Evolutionary conservation across 2,113 vertebrate species (phyloP).

Genomic region (Phrynosoma blainvillii): DNA sequence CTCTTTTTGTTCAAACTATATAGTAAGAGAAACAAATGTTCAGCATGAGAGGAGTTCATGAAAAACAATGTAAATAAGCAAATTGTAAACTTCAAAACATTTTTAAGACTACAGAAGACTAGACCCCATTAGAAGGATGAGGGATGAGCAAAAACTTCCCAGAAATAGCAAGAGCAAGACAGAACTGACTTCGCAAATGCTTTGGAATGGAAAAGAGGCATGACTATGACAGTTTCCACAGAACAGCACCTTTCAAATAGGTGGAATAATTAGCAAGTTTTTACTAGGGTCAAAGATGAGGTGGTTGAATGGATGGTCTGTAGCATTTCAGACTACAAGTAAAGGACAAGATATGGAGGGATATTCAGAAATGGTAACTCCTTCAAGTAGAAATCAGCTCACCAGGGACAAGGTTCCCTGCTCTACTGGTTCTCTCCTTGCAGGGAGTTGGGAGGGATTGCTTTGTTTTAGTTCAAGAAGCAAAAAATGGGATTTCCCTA

Average conservation of each 20-base stretch:
- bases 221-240: not conserved
- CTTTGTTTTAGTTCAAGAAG: not conserved
- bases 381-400: too few species aligned
- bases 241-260: not conserved
- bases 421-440: not conserved
- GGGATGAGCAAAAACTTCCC: not conserved
- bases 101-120: not conserved
- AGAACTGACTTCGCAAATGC: not conserved
- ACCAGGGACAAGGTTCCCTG: not conserved
- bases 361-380: not conserved
- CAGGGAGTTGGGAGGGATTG: not conserved
- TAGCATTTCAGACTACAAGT: not conserved
- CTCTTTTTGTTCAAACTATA: conserved; percentile 34
- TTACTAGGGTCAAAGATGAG: not conserved
- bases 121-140: too few species aligned
- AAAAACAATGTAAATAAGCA: not conserved
- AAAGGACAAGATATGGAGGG: not conserved
- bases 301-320: not conserved
- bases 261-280: too few species aligned
- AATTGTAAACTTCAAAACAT: not conserved
- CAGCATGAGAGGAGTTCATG: not conserved
- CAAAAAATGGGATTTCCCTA: not conserved
- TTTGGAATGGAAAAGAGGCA: not conserved
- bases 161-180: not conserved
- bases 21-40: conserved; percentile 5